phyloP scores from a whole-genome alignment of 2,797 vertebrate genomes.

The Mormyrops attenuatus region DNA sequence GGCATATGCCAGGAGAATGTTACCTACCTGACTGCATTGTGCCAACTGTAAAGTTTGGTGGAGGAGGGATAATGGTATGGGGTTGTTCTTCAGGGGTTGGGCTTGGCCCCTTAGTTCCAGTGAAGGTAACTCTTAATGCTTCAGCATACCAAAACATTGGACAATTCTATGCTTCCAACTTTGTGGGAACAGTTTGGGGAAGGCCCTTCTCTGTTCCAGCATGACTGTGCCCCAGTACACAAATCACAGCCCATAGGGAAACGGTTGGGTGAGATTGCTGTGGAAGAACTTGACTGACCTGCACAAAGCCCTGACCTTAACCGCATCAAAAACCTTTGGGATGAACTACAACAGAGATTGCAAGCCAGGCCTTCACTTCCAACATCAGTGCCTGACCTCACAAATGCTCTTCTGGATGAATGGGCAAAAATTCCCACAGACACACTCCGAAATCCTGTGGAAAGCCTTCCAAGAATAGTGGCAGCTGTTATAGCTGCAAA shows the following conservation, averaged over 20 bases:
- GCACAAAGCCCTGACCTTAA: background rate
- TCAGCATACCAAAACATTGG: background rate
- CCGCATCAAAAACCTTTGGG: background rate
- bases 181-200: background rate
- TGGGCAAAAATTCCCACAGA: background rate
- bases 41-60: background rate
- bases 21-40: background rate
- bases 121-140: background rate
- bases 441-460: background rate
- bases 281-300: background rate
- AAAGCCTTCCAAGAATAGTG: background rate
- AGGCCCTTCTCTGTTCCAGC: background rate
- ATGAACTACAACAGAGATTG: background rate
- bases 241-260: background rate
- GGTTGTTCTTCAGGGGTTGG: background rate
- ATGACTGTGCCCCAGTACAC: background rate
- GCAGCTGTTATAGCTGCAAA: background rate
- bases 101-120: background rate
- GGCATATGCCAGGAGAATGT: background rate
- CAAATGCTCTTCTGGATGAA: background rate
- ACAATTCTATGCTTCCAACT: background rate
- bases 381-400: background rate
- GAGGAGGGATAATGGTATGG: background rate
- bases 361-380: background rate
- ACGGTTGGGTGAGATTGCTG: background rate